phyloP scores from a whole-genome alignment of 2,888 invertebrate genomes.

The Heteropelma amictum region DNA sequence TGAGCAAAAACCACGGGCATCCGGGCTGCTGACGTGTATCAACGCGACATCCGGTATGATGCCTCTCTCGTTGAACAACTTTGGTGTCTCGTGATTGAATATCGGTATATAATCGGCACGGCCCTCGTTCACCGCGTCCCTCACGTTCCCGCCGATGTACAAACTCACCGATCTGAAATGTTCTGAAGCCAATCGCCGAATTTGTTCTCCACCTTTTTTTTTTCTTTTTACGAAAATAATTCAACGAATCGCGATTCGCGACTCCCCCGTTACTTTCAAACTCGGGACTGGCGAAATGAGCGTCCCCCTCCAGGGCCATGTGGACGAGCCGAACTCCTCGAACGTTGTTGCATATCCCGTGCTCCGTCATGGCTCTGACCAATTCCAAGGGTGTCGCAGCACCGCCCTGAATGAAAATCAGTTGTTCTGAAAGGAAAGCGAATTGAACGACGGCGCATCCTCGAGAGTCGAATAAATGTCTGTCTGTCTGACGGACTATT shows the following conservation, averaged over 20 bases:
- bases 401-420: slow-evolving; percentile 93
- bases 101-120: slow-evolving; percentile 93
- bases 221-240: too few species aligned
- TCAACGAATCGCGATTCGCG: too few species aligned
- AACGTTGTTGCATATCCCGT: slow-evolving; percentile 86
- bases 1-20: slow-evolving; percentile 94
- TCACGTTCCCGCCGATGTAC: slow-evolving; percentile 95
- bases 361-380: slow-evolving; percentile 88
- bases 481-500: too few species aligned
- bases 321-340: slow-evolving; percentile 90
- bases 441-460: not conserved
- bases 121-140: slow-evolving; percentile 93
- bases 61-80: slow-evolving; percentile 90
- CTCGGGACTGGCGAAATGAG: slow-evolving; percentile 86
- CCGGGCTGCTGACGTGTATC: slow-evolving; percentile 89
- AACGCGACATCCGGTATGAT: slow-evolving; percentile 91
- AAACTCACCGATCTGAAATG: slow-evolving; percentile 89
- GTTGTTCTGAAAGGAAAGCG: slow-evolving; percentile 83
- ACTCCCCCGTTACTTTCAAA: slow-evolving; percentile 66
- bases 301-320: slow-evolving; percentile 94
- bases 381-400: slow-evolving; percentile 93
- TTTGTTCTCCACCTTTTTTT: too few species aligned
- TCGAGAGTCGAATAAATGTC: too few species aligned
- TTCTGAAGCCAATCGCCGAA: slow-evolving; percentile 72
- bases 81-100: slow-evolving; percentile 95